Percentiles rank a stretch among this genome's conserved stretches.
phyloP scores from a whole-genome alignment of 1,140 invertebrate genomes.

The Drosophila auraria region DNA sequence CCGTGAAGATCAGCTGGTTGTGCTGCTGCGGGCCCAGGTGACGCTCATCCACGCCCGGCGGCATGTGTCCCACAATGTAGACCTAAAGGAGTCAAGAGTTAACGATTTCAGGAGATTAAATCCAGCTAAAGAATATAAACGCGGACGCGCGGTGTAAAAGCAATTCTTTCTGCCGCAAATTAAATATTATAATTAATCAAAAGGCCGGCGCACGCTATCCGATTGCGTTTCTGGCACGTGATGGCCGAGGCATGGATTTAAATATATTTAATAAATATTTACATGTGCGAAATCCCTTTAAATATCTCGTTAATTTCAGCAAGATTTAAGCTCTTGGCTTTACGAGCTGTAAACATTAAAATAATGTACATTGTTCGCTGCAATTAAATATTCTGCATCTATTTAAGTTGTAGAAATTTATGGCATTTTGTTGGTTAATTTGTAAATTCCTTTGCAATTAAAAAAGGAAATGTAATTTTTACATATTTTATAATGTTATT shows the following conservation, averaged over 20 bases:
- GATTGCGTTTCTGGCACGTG: conserved; percentile 30
- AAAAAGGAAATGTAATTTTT: too few relatives aligned
- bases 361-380: neutral
- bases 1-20: conserved; percentile 87
- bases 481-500: neutral
- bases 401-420: neutral
- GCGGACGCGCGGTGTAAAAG: conserved; percentile 14
- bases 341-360: conserved; percentile 16
- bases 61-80: conserved; percentile 94
- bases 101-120: conserved; percentile 17
- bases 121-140: neutral
- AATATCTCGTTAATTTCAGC: conserved; percentile 40
- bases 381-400: neutral
- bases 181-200: conserved; percentile 60
- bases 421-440: neutral
- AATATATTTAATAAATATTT: conserved; percentile 20
- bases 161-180: conserved; percentile 31
- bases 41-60: conserved; percentile 94
- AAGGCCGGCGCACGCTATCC: conserved; percentile 10
- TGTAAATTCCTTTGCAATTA: neutral
- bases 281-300: conserved; percentile 5
- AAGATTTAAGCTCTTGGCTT: conserved; percentile 13
- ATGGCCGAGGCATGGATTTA: conserved; percentile 1
- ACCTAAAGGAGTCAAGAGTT: conserved; percentile 87
- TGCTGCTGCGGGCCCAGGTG: conserved; percentile 87